Conservation (phyloP, 2,113 vertebrate species). For the Percopsis transmontana region DNA sequence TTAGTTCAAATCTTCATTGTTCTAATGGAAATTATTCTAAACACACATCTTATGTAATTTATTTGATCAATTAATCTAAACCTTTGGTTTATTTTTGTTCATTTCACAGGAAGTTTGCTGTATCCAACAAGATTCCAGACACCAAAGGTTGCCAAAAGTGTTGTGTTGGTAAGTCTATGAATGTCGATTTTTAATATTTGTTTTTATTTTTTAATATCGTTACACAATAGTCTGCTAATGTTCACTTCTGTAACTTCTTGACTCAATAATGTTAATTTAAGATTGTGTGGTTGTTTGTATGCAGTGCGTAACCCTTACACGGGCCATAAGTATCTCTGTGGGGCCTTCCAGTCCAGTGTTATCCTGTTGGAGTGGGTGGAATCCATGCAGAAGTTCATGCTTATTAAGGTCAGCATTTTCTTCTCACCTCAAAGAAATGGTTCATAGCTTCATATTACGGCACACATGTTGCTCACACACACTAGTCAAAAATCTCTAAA, state of each 20-base stretch:
- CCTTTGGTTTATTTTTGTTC: not conserved
- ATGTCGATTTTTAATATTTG: not conserved
- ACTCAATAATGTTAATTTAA: not conserved
- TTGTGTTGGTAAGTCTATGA: conserved; percentile 89
- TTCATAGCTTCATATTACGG: not conserved
- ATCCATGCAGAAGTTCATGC: conserved; percentile 98
- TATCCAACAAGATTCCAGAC: conserved; percentile 97
- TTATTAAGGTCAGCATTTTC: conserved; percentile 89
- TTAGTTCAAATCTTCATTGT: not conserved
- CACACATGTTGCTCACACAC: not conserved
- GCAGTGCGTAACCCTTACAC: conserved; percentile 96
- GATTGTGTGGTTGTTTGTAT: conserved; percentile 12
- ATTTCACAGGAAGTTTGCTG: conserved; percentile 89
- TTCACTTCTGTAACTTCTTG: not conserved
- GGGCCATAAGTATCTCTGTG: conserved; percentile 95
- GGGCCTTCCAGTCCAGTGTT: conserved; percentile 95
- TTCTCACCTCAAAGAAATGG: not conserved
- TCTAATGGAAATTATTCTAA: no score
- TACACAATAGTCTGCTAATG: not conserved
- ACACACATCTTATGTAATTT: no score
- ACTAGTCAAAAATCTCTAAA: no score
- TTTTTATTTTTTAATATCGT: not conserved
- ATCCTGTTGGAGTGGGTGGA: conserved; percentile 97
- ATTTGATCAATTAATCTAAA: no score
- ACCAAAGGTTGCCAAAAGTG: conserved; percentile 99